phyloP scores from a whole-genome alignment of 2,888 invertebrate genomes.

The Coelinius sp. region DNA sequence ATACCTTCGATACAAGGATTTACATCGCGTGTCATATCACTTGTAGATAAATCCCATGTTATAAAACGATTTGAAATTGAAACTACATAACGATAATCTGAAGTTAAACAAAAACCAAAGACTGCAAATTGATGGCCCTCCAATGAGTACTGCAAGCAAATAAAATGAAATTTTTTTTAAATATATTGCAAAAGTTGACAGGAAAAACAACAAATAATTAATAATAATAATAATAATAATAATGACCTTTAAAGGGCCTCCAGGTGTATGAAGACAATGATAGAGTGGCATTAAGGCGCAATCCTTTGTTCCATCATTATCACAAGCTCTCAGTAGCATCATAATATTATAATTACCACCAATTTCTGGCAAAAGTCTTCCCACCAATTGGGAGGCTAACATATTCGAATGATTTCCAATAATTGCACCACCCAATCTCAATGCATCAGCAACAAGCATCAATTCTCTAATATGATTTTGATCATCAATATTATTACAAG shows the following conservation, averaged over 20 bases:
- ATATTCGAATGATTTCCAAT: constrained; percentile 93
- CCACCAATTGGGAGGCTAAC: constrained; percentile 95
- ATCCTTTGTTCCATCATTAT: constrained; percentile 88
- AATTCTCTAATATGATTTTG: constrained; percentile 89
- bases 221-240: not conserved
- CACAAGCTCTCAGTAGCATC: constrained; percentile 91
- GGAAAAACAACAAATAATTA: not conserved
- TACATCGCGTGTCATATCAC: constrained; percentile 93
- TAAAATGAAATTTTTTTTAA: not conserved
- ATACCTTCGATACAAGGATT: constrained; percentile 96
- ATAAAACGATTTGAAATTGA: constrained; percentile 97
- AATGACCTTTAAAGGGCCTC: constrained; percentile 90
- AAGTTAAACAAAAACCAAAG: constrained; percentile 91
- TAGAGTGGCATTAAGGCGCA: constrained; percentile 94
- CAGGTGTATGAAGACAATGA: constrained; percentile 98
- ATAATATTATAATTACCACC: constrained; percentile 86
- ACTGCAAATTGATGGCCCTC: constrained; percentile 99
- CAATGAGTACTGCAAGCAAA: constrained; percentile 84
- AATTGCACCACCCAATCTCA: constrained; percentile 94
- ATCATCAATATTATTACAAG: constrained; percentile 84
- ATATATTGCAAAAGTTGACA: not conserved
- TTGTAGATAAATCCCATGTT: constrained; percentile 96
- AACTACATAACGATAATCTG: constrained; percentile 92
- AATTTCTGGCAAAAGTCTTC: constrained; percentile 92
- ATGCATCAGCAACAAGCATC: constrained; percentile 92